Percentiles rank a stretch among this genome's conserved stretches.
These are phyloP conservation scores for Gryllus bimaculatus DNA, from an alignment of 1,140 invertebrate species.

Conservation along the genomic window DNA sequence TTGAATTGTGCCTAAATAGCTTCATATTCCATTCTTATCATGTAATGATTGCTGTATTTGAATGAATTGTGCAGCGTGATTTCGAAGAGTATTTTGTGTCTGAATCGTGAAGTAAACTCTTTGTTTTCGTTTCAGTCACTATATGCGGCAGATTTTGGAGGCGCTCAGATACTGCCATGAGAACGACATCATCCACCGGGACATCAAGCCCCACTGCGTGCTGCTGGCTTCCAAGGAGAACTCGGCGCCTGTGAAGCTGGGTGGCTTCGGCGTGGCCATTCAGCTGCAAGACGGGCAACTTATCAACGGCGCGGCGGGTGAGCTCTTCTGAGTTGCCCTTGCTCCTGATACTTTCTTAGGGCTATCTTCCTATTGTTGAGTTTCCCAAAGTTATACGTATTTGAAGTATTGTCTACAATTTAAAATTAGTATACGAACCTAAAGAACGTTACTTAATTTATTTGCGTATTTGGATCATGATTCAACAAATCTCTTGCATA, in stretches of 20 bases:
- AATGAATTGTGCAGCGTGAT: too few relatives aligned
- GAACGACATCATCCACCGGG: constrained; percentile 92
- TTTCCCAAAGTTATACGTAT: too few relatives aligned
- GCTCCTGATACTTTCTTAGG: too few relatives aligned
- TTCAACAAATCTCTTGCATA: neutral
- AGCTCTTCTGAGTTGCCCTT: neutral
- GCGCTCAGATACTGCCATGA: constrained; percentile 93
- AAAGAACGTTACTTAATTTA: too few relatives aligned
- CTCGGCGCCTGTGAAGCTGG: constrained; percentile 94
- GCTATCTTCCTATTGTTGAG: too few relatives aligned
- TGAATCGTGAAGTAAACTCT: too few relatives aligned
- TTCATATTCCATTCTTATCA: too few relatives aligned
- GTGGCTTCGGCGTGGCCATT: constrained; percentile 94
- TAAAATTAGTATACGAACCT: too few relatives aligned
- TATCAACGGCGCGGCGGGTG: constrained; percentile 52
- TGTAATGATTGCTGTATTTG: too few relatives aligned
- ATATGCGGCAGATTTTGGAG: constrained; percentile 94
- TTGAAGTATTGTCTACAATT: too few relatives aligned
- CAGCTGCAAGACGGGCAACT: constrained; percentile 71
- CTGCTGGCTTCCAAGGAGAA: constrained; percentile 91
- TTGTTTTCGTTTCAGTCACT: constrained; percentile 65
- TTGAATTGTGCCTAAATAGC: too few relatives aligned
- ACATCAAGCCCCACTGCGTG: constrained; percentile 91
- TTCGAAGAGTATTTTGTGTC: neutral
- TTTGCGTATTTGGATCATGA: too few relatives aligned